Evolutionary conservation across 2,113 vertebrate species (phyloP), one percentile per base, ranked within the genome.

Genomic region (Nannospalax galili): DNA sequence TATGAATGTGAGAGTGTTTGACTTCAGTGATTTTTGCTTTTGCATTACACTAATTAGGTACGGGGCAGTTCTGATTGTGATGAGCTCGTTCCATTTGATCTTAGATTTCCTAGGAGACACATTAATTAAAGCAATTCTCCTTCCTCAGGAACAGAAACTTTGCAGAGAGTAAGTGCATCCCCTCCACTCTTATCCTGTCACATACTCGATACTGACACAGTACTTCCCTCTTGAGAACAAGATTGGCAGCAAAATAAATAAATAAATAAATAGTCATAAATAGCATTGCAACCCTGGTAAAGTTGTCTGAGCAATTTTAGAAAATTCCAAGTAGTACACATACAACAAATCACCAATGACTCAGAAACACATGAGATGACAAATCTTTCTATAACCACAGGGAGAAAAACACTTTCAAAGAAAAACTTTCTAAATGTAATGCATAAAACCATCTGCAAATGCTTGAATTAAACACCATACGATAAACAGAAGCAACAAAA

Each of bases 61-160:
- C 95, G 96, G 98, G 96, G 97, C 97, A 97, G 93, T 84, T 96
- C 97, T 90, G n/a, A 92, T 96, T 97, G 84, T 95, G 95, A 97
- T 96, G 97, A 98, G 97, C 97, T 96, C 97, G 92, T 96, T 97
- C 97, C 97, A 95, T 73, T 97, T 95, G 91, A 88, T 96, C 92
- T 97, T 96, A 84, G 93, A 97, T 97, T 98, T 98, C 98, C 97
- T 98, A 97, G 97, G 94, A 98, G 97, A 98, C 85, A 94, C 77
- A 84, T 92, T 98, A 98, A 98, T 98, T 98, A 98, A 98, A 98
- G 98, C 96, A 95, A 96, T 97, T 97, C 97, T 97, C 97, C 88
- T 97, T 98, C 90, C 95, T 98, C 95, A 64, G 95, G 95, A 98
- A 96, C 97, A 95, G 84, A 96, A 97, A 97, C 96, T 96, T 97